These are phyloP conservation scores for Dolichallabes microphthalmus DNA, from an alignment of 2,113 vertebrate genomes.

Conservation along the genomic window DNA sequence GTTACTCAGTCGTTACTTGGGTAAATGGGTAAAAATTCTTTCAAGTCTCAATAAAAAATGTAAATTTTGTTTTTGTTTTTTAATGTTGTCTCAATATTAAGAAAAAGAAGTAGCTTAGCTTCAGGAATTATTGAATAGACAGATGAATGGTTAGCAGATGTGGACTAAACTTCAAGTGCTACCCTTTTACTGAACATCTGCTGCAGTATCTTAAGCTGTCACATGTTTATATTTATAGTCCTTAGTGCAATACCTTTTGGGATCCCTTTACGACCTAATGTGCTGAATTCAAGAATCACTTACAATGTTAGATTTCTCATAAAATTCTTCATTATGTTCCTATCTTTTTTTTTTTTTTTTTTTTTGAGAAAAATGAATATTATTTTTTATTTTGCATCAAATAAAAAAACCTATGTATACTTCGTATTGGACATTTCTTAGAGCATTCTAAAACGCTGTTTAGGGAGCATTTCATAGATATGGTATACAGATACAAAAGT, in stretches of 20 bases:
- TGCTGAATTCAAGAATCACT: slow-evolving; percentile 22
- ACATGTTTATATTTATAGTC: slow-evolving; percentile 49
- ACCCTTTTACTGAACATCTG: slow-evolving; percentile 46
- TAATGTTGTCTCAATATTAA: not conserved
- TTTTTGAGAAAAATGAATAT: too few species aligned
- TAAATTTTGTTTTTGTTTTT: not conserved
- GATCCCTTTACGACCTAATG: not conserved
- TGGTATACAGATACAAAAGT: not conserved
- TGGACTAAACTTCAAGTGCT: slow-evolving; percentile 7
- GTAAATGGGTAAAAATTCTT: not conserved
- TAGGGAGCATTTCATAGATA: not conserved
- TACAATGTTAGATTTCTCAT: not conserved
- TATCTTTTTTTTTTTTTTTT: too few species aligned
- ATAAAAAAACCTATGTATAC: not conserved
- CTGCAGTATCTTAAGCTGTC: slow-evolving; percentile 27
- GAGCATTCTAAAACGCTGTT: not conserved
- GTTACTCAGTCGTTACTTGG: not conserved
- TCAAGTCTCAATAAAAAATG: not conserved
- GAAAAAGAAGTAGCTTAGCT: not conserved
- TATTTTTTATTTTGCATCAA: not conserved
- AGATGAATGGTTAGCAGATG: not conserved
- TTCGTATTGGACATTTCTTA: not conserved
- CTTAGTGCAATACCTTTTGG: slow-evolving; percentile 25
- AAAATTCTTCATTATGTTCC: not conserved
- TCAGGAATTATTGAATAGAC: not conserved